Evolutionary conservation across 2,888 invertebrate species (phyloP).

Genomic region (Pyrrhosoma nymphula): DNA sequence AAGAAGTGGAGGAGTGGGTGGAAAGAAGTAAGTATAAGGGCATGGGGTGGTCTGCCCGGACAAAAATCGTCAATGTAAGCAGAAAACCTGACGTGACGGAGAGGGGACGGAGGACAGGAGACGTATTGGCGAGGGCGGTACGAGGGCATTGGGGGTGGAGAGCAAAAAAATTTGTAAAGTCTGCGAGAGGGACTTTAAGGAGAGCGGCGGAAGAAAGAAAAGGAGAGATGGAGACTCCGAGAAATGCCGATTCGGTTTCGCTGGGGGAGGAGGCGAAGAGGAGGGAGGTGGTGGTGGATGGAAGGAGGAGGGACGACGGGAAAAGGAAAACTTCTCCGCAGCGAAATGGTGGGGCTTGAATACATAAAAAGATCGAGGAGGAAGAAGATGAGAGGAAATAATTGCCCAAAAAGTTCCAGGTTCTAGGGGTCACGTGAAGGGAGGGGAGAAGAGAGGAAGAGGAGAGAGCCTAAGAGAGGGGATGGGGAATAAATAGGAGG

Average conservation of each 20-base stretch:
- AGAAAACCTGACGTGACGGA: slow-evolving; percentile 42
- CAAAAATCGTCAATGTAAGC: slow-evolving; percentile 50
- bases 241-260: not conserved
- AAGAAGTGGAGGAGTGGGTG: not conserved
- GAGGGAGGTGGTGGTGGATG: not conserved
- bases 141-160: too few relatives aligned
- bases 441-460: not conserved
- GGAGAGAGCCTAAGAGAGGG: not conserved
- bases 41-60: not conserved
- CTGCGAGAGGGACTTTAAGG: not conserved
- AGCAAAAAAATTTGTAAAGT: too few relatives aligned
- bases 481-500: not conserved
- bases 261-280: not conserved
- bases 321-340: not conserved
- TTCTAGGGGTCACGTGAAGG: not conserved
- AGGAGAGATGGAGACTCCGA: not conserved
- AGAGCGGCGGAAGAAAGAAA: not conserved
- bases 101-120: not conserved
- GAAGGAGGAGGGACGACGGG: not conserved
- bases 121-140: not conserved
- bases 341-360: not conserved
- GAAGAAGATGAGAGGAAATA: not conserved
- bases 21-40: too few relatives aligned
- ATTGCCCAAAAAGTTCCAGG: not conserved
- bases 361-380: not conserved